Percentiles rank a stretch among this genome's conserved stretches.
Evolutionary conservation across 2,113 vertebrate genomes (phyloP).

Genomic region (Reinhardtius hippoglossoides): DNA sequence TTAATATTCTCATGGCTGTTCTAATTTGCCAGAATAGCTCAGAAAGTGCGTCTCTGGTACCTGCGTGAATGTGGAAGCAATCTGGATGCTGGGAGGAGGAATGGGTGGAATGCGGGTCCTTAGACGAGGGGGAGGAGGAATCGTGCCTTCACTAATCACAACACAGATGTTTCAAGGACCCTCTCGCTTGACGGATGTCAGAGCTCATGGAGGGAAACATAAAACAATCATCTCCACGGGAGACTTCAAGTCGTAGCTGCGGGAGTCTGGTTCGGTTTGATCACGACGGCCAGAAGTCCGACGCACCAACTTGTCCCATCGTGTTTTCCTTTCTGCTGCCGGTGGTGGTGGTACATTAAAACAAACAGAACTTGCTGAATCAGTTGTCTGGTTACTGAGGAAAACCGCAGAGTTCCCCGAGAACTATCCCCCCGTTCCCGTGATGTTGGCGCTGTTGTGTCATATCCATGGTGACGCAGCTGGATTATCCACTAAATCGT

Average conservation of each 20-base stretch:
- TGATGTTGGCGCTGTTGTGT: conserved; percentile 6
- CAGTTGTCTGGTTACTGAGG: conserved; percentile 37
- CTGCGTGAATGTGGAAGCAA: conserved; percentile 63
- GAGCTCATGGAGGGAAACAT: conserved; percentile 63
- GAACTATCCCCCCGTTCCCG: conserved; percentile 10
- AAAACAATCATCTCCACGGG: conserved; percentile 58
- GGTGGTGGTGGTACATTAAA: not conserved
- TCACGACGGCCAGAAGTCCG: conserved; percentile 47
- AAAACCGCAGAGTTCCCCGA: conserved; percentile 31
- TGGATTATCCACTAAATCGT: conserved; percentile 4
- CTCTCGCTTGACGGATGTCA: conserved; percentile 62
- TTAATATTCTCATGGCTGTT: too few relatives aligned
- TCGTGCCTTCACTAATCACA: conserved; percentile 57
- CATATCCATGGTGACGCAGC: conserved; percentile 27
- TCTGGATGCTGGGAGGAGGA: conserved; percentile 56
- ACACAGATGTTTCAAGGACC: conserved; percentile 74
- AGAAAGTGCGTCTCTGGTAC: conserved; percentile 37
- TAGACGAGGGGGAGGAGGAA: conserved; percentile 56
- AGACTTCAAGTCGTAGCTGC: conserved; percentile 39
- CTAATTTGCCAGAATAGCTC: not conserved
- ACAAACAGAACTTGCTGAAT: not conserved
- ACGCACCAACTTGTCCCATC: conserved; percentile 24
- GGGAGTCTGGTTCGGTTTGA: conserved; percentile 48
- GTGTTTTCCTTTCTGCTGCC: not conserved
- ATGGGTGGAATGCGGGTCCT: conserved; percentile 74